A percentile compares a stretch with the other conserved stretches of the same genome.
These are phyloP conservation scores for Pheosia tremula DNA, from an alignment of 2,888 invertebrate species.

Conservation along the genomic window DNA sequence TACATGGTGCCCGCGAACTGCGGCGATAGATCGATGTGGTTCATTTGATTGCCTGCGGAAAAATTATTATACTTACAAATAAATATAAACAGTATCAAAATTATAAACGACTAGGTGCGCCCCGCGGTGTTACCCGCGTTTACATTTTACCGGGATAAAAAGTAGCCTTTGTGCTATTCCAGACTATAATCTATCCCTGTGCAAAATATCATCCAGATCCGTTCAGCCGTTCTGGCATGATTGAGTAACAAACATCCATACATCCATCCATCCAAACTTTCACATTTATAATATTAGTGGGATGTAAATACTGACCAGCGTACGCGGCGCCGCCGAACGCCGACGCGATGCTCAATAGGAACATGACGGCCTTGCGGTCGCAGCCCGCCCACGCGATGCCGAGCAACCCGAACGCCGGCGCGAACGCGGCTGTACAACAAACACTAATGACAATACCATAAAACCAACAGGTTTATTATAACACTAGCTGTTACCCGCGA, in stretches of 20 bases:
- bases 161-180: too few species aligned
- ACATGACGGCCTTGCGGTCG: slow-evolving; percentile 87
- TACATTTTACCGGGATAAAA: too few species aligned
- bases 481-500: too few species aligned
- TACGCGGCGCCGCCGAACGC: slow-evolving; percentile 91
- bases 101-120: background rate
- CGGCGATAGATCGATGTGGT: slow-evolving; percentile 92
- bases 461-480: background rate
- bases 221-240: too few species aligned
- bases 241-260: too few species aligned
- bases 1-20: slow-evolving; percentile 94
- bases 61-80: background rate
- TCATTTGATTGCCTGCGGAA: slow-evolving; percentile 89
- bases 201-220: too few species aligned
- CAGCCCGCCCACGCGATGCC: slow-evolving; percentile 93
- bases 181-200: too few species aligned
- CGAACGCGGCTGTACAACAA: slow-evolving; percentile 82
- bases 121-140: too few species aligned
- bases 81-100: background rate
- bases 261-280: too few species aligned
- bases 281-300: too few species aligned
- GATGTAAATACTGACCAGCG: slow-evolving; percentile 73
- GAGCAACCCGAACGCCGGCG: slow-evolving; percentile 90
- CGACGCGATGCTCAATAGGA: slow-evolving; percentile 88
- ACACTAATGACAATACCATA: background rate